phyloP scores from a whole-genome alignment of 23 tunicate genomes.

The Halocynthia aurantium region DNA sequence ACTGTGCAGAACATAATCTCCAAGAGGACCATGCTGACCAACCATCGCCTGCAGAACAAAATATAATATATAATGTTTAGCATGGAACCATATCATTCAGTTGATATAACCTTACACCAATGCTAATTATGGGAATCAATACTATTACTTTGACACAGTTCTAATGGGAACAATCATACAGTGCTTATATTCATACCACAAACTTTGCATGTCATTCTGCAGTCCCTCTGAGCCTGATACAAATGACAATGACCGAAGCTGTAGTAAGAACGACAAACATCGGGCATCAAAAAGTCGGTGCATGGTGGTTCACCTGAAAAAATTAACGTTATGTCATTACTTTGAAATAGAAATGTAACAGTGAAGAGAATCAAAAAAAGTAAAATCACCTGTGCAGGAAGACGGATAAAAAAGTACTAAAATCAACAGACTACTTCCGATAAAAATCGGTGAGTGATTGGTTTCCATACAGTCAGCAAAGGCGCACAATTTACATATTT shows the following conservation, averaged over 20 bases:
- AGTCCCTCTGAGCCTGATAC: slow-evolving; percentile 35
- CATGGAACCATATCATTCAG: slow-evolving; percentile 12
- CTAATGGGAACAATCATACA: no score
- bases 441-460: no score
- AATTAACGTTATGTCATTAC: neutral
- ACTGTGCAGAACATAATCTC: slow-evolving; percentile 31
- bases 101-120: slow-evolving; percentile 35
- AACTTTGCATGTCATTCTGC: slow-evolving; percentile 57
- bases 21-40: slow-evolving; percentile 73
- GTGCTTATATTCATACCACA: slow-evolving; percentile 45
- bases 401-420: no score
- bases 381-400: no score
- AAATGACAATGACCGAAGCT: slow-evolving; percentile 44
- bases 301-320: slow-evolving; percentile 33
- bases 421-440: no score
- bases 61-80: slow-evolving; percentile 32
- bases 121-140: slow-evolving; percentile 25
- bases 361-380: no score
- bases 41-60: slow-evolving; percentile 26
- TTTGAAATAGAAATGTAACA: no score
- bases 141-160: slow-evolving; percentile 9
- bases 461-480: no score
- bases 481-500: no score
- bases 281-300: slow-evolving; percentile 45
- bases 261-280: slow-evolving; percentile 57